Percentiles rank a stretch among this genome's conserved stretches.
Conservation (phyloP, 2,888 invertebrate species). For the Drosophila borborema region DNA sequence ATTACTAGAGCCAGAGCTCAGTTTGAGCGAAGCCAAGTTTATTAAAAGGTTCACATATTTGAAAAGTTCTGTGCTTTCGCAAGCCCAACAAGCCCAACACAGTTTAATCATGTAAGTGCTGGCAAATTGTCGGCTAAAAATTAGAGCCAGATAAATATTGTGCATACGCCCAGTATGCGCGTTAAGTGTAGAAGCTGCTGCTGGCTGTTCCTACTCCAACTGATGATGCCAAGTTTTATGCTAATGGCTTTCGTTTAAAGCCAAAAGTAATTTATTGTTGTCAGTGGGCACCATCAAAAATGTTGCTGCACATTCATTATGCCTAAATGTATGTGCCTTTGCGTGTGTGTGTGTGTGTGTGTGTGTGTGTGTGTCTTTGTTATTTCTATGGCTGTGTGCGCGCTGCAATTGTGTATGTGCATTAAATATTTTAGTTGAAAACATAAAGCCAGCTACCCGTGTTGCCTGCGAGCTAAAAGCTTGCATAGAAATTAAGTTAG, state of each 20-base stretch:
- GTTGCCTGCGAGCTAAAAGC: conserved; percentile 54
- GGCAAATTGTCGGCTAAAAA: conserved; percentile 80
- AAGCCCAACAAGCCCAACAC: conserved; percentile 48
- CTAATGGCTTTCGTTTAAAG: conserved; percentile 82
- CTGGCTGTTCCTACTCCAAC: conserved; percentile 20
- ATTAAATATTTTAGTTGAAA: conserved; percentile 74
- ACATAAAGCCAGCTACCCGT: conserved; percentile 59
- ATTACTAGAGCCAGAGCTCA: conserved; percentile 23
- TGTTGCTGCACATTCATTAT: conserved; percentile 82
- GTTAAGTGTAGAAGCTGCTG: conserved; percentile 50
- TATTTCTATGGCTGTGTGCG: conserved; percentile 17
- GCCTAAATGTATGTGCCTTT: conserved; percentile 60
- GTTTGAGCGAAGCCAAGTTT: conserved; percentile 63
- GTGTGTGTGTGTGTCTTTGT: conserved; percentile 1
- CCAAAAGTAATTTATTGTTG: conserved; percentile 82
- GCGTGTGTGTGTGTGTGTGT: conserved; percentile 12
- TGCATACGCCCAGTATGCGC: conserved; percentile 74
- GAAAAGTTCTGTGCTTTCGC: conserved; percentile 60
- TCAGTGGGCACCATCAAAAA: conserved; percentile 81
- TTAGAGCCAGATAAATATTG: conserved; percentile 81
- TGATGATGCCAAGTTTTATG: conserved; percentile 80
- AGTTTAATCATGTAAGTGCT: conserved; percentile 79
- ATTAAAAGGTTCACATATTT: conserved; percentile 78
- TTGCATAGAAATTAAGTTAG: conserved; percentile 77
- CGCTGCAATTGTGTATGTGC: conserved; percentile 48